Base-by-base conservation (phyloP, 2,797 vertebrate species). In the Scolopax bukidnonensis region DNA sequence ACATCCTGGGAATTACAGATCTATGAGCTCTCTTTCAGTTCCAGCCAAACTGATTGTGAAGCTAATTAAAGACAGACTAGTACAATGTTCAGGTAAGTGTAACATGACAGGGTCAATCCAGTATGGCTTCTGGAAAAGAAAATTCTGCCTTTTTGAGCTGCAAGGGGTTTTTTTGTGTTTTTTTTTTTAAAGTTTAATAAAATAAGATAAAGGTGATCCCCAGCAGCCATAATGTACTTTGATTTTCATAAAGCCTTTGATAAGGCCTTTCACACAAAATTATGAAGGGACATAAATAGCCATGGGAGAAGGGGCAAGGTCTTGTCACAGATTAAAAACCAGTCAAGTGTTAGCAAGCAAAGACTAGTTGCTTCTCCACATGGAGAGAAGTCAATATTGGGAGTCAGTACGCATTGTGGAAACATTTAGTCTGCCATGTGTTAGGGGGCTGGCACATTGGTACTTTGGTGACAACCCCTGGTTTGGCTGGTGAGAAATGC, bases 191-290 rank as follows among this genome's bases (percentile, higher is more conserved):
- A 84, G 41, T 93, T 94, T 96, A 96, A 95, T 96, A 96, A 96
- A 95, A 88, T 79, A 92, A 92, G 86, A 89, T 95, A 96, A 93
- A 92, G 90, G 65, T 94, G 94, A 91, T 95, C 69, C 86, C 90
- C 75, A 92, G 65, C n/a, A 94, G 93, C 91, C 87, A 83, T 63
- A 83, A 81, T 23, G 54, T 59, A 80, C 93, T 93, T 95, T 87
- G 93, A 94, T 97, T 94, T 96, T 95, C 71, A 84, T 89, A 93
- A 96, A 96, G 93, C 94, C 92, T 97, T 97, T 97, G 96, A 76
- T 97, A 96, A 97, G 93, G 84, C 70, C 91, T 96, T 97, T 97
- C 92, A 64, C 91, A 97, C 87, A 95, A 92, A 97, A 96, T 94
- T 96, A 92, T 94, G 87, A 98, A 95, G 69, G 83, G 95, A 97